Evolutionary conservation across 2,113 vertebrate genomes (phyloP), one percentile per base, ranked within the genome.

Genomic region (Salvelinus fontinalis): DNA sequence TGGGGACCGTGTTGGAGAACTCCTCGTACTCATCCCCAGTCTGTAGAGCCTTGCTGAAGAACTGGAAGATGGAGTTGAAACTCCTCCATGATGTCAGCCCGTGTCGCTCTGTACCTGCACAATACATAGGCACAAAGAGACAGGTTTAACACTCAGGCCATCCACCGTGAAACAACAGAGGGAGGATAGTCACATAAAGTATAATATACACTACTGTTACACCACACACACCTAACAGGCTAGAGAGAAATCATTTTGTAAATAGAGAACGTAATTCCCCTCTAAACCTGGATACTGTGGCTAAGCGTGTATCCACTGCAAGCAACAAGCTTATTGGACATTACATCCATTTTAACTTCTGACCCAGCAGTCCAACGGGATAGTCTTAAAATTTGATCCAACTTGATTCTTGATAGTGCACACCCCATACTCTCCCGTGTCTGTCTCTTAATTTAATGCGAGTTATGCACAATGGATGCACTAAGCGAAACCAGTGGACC

Each of bases 71-170:
- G 29, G 97, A 98, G 39, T 93, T 84, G 86, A 96, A 97, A 89
- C 97, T 99, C 89, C 91, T 97, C 97, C 97, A 99, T 79, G 97
- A 97, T 34, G 97, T 98, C 76, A 99, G 88, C 83, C 99, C 97
- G n/a, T 99, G 97, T 22, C 94, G 94, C 83, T 99, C 97, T 0
- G 97, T 99, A 85, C 97, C 97, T 99, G 89, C 54, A 79, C 83
- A 67, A 82, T 18, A 60, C 7, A 51, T 3, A 49, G 13, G 67
- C 4, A 71, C 1, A 24, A 31, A 73, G 27, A 79, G 12, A 64
- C 8, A 76, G 20, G 16, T 1, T 12, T 3, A 22, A 26, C 4
- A 59, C 4, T 60, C 20, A 54, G 16, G 67, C n/a, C 24, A 34
- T 8, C 80, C 44, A 60, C 31, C 67, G 3, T 71, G 31, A 66